A percentile compares a stretch with the other conserved stretches of the same genome.
Evolutionary conservation across 2,797 vertebrate species (phyloP).

Genomic region (Crocidura indochinensis): DNA sequence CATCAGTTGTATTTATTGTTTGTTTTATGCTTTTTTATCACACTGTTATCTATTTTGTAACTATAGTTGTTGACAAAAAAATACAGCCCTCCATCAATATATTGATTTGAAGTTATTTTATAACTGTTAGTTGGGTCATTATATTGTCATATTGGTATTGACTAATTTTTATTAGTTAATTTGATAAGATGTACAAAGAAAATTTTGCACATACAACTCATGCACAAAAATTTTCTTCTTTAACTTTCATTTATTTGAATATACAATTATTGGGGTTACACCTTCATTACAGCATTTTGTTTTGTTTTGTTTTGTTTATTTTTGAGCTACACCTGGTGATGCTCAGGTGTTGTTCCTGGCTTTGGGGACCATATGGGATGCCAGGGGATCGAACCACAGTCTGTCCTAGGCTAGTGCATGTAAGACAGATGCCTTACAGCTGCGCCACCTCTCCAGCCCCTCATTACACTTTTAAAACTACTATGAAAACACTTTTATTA

Average conservation of each 20-base stretch:
- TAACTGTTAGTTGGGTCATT: not conserved
- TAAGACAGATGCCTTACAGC: too few relatives aligned
- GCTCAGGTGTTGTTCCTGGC: too few relatives aligned
- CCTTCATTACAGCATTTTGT: not conserved
- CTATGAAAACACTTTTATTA: too few relatives aligned
- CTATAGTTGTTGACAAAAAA: slow-evolving; percentile 12
- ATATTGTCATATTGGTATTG: not conserved
- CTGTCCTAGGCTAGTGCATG: too few relatives aligned
- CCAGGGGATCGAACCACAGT: too few relatives aligned
- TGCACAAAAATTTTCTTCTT: not conserved
- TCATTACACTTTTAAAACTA: too few relatives aligned
- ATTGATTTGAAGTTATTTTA: not conserved
- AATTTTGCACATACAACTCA: not conserved
- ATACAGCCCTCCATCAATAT: not conserved
- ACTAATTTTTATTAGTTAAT: not conserved
- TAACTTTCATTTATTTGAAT: not conserved
- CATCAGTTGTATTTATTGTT: not conserved
- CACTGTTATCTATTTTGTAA: slow-evolving; percentile 26
- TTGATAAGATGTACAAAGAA: not conserved
- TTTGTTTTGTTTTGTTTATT: too few relatives aligned
- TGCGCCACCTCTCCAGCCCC: too few relatives aligned
- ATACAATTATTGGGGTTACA: not conserved
- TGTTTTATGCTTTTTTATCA: not conserved
- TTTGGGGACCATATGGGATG: too few relatives aligned
- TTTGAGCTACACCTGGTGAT: too few relatives aligned